Conservation (phyloP, 2,113 vertebrate species). For the Apteryx mantelli region DNA sequence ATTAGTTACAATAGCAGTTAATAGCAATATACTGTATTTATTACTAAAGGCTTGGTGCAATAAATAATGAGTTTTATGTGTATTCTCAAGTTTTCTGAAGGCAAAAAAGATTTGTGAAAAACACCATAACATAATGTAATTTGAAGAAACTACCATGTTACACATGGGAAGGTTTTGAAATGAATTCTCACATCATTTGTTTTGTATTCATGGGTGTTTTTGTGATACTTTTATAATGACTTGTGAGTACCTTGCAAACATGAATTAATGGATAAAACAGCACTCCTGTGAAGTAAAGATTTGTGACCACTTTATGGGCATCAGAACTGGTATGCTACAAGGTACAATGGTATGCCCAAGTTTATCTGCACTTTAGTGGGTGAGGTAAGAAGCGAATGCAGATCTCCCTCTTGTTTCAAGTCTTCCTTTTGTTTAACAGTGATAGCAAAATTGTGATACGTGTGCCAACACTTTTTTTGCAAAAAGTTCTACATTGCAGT, state of each 20-base stretch:
- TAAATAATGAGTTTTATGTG: not conserved
- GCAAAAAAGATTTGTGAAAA: not conserved
- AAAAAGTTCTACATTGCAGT: not conserved
- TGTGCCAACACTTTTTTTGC: not conserved
- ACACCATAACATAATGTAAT: not conserved
- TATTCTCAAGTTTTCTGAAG: slow-evolving; percentile 30
- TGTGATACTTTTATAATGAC: not conserved
- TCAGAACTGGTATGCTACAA: not conserved
- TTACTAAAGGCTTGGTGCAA: not conserved
- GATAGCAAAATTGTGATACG: not conserved
- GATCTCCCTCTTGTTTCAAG: not conserved
- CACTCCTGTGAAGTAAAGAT: not conserved
- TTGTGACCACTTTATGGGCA: not conserved
- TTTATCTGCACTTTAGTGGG: not conserved
- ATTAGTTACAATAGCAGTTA: slow-evolving; percentile 13
- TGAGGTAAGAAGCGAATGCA: not conserved
- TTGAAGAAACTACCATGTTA: not conserved
- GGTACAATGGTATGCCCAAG: not conserved
- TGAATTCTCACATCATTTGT: not conserved
- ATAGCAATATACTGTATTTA: slow-evolving; percentile 36
- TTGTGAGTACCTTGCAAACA: not conserved
- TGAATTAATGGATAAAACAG: not conserved
- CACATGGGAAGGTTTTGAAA: slow-evolving; percentile 10
- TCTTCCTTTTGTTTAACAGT: not conserved
- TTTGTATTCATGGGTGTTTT: slow-evolving; percentile 8